Conservation (phyloP, 2,113 vertebrate species). For the Sterna hirundo region DNA sequence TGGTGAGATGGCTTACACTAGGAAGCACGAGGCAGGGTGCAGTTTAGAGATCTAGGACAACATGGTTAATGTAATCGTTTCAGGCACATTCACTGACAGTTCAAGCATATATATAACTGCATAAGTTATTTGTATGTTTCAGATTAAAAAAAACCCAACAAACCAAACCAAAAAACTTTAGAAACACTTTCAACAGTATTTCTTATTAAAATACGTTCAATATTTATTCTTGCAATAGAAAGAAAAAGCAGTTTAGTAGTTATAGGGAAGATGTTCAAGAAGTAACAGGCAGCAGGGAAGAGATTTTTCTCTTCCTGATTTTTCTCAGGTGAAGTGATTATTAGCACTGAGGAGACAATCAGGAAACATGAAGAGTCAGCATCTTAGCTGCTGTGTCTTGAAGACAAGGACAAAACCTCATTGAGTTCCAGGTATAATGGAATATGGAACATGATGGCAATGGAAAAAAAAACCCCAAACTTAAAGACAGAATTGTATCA, state of each 20-base stretch:
- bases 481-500: background rate
- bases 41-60: background rate
- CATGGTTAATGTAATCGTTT: background rate
- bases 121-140: background rate
- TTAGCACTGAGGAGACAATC: background rate
- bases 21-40: slow-evolving; percentile 1
- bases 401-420: slow-evolving; percentile 36
- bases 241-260: background rate
- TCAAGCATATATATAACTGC: background rate
- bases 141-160: background rate
- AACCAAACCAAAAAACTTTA: background rate
- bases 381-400: background rate
- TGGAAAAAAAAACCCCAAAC: background rate
- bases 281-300: background rate
- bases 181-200: background rate
- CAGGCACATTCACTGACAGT: background rate
- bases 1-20: background rate
- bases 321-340: slow-evolving; percentile 35
- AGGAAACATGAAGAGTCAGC: slow-evolving; percentile 18
- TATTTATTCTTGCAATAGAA: background rate
- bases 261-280: background rate
- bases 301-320: background rate
- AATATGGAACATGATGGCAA: background rate
- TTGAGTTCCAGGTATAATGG: background rate
- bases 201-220: background rate